These are phyloP conservation scores for Xenopus petersii DNA, from an alignment of 2,797 vertebrate species.

Conservation along the genomic window DNA sequence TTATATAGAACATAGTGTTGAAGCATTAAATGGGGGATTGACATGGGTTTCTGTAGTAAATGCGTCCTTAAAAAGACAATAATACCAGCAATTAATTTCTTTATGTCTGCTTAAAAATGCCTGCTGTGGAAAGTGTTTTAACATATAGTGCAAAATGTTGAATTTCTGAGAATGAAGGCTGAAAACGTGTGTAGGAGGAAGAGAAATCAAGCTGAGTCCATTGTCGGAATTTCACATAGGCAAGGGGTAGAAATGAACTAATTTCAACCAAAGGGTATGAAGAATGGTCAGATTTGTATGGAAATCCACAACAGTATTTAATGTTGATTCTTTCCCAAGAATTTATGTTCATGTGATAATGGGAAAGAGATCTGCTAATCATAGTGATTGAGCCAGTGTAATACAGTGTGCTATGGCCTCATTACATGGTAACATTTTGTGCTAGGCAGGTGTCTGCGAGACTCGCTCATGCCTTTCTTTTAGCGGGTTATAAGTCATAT, in stretches of 20 bases:
- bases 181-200: slow-evolving; percentile 47
- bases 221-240: slow-evolving; percentile 48
- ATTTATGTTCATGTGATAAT: slow-evolving; percentile 8
- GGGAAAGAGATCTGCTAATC: background rate
- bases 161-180: slow-evolving; percentile 51
- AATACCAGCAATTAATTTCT: slow-evolving; percentile 53
- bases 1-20: slow-evolving; percentile 12
- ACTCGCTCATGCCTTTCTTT: too few species aligned
- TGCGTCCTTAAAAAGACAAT: slow-evolving; percentile 42
- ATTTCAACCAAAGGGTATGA: slow-evolving; percentile 6
- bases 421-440: background rate
- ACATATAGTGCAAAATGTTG: slow-evolving; percentile 34
- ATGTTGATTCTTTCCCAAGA: background rate
- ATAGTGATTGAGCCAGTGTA: background rate
- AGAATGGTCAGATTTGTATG: slow-evolving; percentile 12
- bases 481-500: background rate
- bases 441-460: background rate
- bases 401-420: background rate
- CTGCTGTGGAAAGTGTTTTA: slow-evolving; percentile 42
- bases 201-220: slow-evolving; percentile 43
- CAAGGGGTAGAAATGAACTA: slow-evolving; percentile 50
- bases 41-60: slow-evolving; percentile 44
- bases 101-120: slow-evolving; percentile 47
- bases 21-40: slow-evolving; percentile 32
- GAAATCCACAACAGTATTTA: slow-evolving; percentile 14